Base-by-base conservation (phyloP, 2,113 vertebrate species). In the Struthio camelus region DNA sequence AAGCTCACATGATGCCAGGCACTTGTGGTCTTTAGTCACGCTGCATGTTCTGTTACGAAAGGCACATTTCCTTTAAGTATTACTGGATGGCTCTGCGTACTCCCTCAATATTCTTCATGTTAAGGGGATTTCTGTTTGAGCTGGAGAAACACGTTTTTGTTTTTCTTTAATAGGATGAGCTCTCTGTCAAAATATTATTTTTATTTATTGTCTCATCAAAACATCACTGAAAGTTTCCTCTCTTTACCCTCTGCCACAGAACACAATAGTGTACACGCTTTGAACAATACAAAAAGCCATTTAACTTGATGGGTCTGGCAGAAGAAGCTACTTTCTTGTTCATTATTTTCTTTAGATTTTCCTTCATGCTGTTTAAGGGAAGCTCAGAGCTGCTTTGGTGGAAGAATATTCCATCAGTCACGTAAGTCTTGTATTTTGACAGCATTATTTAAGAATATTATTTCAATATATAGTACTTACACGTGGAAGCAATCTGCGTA, bases 151-250 rank as follows among this genome's bases (percentile, higher is more conserved):
- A 14, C 6, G 2, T 25, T 54, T 77, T 84, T 93, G 88, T 90
- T 94, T 83, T 96, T 93, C 85, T 91, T 77, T 14, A 85, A 85
- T 97, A 94, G 44, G 84, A 96, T 82, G 50, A 95, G 40, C 58
- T 96, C 53, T 93, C 87, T 96, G 97, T 96, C 97, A 97, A 94
- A 97, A 88, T 95, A 97, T 96, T 97, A 93, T 95, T 98, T 98
- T 96, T 96, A 85, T 97, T 97, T 96, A 80, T 96, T 98, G 76
- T 94, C 96, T 89, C 78, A 89, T 93, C 97, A 89, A 96, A 94
- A 95, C 10, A 1, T 96, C 94, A 94, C 64, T 96, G 81, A 80
- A 95, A 94, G 89, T 96, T 96, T 78, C 85, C 76, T 92, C 88
- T 89, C 93, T 96, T 96, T 94, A 91, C 95, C 94, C 77, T 95